These are phyloP conservation scores for Gulo gulo DNA, from an alignment of 2,113 vertebrate species.

Conservation along the genomic window DNA sequence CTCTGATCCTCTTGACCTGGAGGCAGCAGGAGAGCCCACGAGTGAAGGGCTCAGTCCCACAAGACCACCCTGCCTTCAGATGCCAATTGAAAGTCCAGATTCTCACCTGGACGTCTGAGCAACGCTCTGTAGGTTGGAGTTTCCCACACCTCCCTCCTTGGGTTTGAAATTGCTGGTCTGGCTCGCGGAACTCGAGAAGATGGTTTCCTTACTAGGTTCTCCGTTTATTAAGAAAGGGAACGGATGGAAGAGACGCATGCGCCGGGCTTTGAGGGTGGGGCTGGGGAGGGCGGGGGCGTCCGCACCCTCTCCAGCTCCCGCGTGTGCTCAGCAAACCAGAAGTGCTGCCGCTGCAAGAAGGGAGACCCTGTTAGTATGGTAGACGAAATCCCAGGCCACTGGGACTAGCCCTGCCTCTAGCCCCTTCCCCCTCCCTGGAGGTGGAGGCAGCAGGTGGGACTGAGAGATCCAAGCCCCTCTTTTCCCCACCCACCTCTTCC, in stretches of 20 bases:
- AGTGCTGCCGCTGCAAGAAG: not conserved
- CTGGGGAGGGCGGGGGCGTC: not conserved
- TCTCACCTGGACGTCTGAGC: not conserved
- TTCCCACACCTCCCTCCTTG: not conserved
- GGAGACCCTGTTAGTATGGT: not conserved
- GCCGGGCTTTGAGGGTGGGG: too few species aligned
- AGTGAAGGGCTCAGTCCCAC: not conserved
- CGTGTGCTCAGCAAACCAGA: accelerated
- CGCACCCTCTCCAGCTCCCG: not conserved
- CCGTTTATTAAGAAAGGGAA: not conserved
- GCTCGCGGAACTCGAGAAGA: not conserved
- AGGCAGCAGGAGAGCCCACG: not conserved
- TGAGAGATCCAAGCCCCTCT: not conserved
- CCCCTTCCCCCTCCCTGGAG: not conserved
- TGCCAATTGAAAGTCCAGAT: not conserved
- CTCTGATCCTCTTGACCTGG: not conserved
- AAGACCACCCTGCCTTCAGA: not conserved
- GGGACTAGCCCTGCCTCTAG: not conserved
- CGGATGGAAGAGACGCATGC: not conserved
- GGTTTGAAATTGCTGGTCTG: not conserved
- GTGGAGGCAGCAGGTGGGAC: not conserved
- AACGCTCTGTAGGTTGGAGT: not conserved
- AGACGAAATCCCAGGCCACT: not conserved
- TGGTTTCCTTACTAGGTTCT: not conserved
- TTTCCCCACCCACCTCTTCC: not conserved